Conservation (phyloP, 2,113 vertebrate species). For the Pluvialis apricaria region DNA sequence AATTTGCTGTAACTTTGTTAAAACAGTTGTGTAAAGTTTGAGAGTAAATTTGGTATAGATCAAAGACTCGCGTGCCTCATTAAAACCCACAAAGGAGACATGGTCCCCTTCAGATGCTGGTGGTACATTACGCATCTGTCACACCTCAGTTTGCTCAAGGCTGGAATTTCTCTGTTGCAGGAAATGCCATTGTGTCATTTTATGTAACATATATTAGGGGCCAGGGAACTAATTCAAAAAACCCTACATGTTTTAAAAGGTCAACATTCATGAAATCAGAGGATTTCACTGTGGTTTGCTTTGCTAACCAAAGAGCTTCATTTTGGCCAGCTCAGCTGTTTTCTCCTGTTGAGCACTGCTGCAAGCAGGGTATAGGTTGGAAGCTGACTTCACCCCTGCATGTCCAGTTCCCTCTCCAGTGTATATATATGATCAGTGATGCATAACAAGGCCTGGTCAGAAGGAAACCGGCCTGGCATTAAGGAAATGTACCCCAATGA, state of each 20-base stretch:
- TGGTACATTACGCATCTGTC: accelerated
- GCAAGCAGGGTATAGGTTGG: background rate
- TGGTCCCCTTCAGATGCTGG: background rate
- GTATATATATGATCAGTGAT: background rate
- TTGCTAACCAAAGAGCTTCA: background rate
- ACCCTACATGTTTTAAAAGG: background rate
- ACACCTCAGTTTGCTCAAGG: background rate
- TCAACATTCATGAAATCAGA: background rate
- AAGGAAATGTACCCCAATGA: background rate
- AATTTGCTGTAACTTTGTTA: background rate
- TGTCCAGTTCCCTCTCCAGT: background rate
- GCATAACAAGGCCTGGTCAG: background rate
- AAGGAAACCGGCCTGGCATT: background rate
- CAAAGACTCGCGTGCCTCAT: background rate
- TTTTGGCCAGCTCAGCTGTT: background rate
- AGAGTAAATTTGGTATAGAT: background rate
- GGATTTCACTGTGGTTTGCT: background rate
- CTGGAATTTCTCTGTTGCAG: background rate
- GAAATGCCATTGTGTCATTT: background rate
- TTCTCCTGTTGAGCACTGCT: background rate
- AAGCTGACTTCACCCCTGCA: background rate
- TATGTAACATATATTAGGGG: background rate
- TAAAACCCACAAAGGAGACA: background rate
- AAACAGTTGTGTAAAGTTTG: background rate
- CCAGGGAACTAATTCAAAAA: background rate